These are phyloP conservation scores for Thera britannica DNA, from an alignment of 2,888 invertebrate species.

Conservation along the genomic window DNA sequence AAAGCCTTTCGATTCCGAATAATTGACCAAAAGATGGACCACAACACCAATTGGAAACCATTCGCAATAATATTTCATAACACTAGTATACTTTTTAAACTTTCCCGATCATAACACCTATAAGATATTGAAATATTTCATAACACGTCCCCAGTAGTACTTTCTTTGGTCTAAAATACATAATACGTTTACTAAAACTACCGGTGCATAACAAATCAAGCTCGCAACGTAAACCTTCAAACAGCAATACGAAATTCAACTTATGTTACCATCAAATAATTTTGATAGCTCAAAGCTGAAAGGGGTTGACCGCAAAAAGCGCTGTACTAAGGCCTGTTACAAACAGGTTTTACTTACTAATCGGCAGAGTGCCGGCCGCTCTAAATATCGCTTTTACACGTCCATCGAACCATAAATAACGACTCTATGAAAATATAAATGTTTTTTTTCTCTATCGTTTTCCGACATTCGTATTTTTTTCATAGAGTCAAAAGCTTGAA, in stretches of 20 bases:
- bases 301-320: conserved; percentile 68
- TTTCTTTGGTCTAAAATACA: neutral
- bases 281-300: conserved; percentile 79
- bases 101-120: no score
- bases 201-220: conserved; percentile 50
- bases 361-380: conserved; percentile 81
- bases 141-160: no score
- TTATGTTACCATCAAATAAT: conserved; percentile 70
- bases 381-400: conserved; percentile 83
- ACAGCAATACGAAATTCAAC: conserved; percentile 57
- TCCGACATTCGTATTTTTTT: conserved; percentile 81
- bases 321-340: conserved; percentile 57
- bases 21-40: no score
- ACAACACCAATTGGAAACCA: no score
- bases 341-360: conserved; percentile 72
- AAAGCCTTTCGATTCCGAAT: no score
- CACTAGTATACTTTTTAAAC: no score
- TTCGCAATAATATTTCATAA: no score
- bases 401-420: conserved; percentile 82
- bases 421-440: conserved; percentile 84
- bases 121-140: no score
- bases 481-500: conserved; percentile 85
- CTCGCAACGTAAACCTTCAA: conserved; percentile 27
- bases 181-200: conserved; percentile 35
- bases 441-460: conserved; percentile 83